Conservation (phyloP, 2,797 vertebrate genomes). For the Sebastes minor region DNA sequence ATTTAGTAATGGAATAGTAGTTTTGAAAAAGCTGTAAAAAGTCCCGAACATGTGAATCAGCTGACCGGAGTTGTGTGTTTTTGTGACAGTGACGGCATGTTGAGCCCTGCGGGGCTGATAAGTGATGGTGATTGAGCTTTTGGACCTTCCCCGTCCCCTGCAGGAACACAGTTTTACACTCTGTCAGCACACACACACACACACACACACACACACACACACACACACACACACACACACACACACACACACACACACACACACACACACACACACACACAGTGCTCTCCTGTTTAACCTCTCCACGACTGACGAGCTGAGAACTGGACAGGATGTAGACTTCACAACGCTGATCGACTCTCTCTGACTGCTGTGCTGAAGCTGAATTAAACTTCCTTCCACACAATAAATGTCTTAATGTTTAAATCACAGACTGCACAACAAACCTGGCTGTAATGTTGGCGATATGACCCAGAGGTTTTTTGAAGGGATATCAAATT, state of each 20-base stretch:
- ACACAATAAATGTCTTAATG: background rate
- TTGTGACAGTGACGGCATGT: background rate
- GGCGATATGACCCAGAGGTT: background rate
- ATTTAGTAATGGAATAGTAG: background rate
- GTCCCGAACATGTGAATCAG: background rate
- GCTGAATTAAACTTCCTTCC: background rate
- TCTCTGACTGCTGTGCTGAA: background rate
- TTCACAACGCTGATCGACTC: background rate
- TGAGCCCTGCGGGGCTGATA: conserved; percentile 19
- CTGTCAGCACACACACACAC: conserved; percentile 13
- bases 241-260: background rate
- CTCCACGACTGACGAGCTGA: conserved; percentile 2
- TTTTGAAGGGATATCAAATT: background rate
- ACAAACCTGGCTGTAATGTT: background rate
- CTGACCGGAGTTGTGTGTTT: background rate
- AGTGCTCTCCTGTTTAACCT: background rate
- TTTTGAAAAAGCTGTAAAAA: background rate
- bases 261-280: conserved; percentile 1
- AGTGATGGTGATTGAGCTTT: conserved; percentile 38
- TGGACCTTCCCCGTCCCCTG: conserved; percentile 41
- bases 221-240: background rate
- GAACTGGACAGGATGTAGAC: background rate
- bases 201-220: background rate
- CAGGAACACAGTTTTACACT: conserved; percentile 36
- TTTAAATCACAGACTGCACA: background rate